phyloP scores from a whole-genome alignment of 2,113 vertebrate genomes.

The Aptenodytes patagonicus region DNA sequence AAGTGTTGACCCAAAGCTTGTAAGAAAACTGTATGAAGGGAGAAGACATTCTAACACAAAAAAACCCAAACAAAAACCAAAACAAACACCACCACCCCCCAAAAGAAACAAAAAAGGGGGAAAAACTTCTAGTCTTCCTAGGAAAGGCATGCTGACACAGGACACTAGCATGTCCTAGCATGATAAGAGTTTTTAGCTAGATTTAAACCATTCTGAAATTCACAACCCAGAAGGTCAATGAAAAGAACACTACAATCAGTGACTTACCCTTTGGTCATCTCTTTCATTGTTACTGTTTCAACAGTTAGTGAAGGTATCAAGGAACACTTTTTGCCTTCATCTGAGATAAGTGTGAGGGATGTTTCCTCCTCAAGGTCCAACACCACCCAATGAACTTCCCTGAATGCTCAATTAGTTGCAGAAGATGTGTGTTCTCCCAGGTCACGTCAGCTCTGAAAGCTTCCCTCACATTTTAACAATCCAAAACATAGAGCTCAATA shows the following conservation, averaged over 20 bases:
- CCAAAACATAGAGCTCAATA: not conserved
- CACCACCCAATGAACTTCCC: not conserved
- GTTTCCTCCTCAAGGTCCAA: not conserved
- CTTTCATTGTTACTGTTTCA: not conserved
- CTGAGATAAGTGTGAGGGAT: fast-evolving
- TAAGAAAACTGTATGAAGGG: not conserved
- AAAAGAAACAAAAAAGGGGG: not conserved
- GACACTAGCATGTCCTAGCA: not conserved
- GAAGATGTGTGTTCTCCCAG: not conserved
- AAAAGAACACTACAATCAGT: not conserved
- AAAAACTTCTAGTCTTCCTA: not conserved
- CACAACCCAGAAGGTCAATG: not conserved
- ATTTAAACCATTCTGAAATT: not conserved
- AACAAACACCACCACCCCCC: too few relatives aligned
- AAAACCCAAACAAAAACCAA: not conserved
- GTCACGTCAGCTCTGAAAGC: not conserved
- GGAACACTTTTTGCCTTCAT: not conserved
- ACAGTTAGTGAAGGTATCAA: not conserved
- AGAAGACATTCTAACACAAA: not conserved
- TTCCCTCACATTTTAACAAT: not conserved
- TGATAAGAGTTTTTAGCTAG: not conserved
- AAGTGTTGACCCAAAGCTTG: not conserved
- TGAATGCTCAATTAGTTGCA: not conserved
- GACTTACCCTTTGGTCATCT: not conserved
- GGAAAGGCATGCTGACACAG: not conserved